These are phyloP conservation scores for Petroica traversi DNA, from an alignment of 2,113 vertebrate genomes.

Conservation along the genomic window DNA sequence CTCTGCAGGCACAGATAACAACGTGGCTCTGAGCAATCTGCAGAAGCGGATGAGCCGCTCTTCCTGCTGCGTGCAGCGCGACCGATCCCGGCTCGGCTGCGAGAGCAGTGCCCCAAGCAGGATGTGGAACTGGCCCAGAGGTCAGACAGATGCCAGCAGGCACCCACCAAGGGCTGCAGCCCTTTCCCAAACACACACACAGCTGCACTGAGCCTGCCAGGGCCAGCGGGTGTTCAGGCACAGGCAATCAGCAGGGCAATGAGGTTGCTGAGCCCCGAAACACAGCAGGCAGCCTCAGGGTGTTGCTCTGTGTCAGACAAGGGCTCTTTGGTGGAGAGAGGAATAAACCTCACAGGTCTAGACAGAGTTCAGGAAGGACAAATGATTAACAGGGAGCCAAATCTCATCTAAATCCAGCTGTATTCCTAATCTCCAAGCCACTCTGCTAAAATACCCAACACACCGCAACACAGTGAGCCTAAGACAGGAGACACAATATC, in stretches of 20 bases:
- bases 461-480: background rate
- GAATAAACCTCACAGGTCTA: background rate
- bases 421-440: background rate
- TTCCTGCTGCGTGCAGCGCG: background rate
- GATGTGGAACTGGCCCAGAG: background rate
- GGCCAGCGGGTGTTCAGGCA: background rate
- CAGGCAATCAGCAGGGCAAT: background rate
- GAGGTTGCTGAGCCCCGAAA: background rate
- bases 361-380: background rate
- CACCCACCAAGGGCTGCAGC: background rate
- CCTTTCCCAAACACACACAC: background rate
- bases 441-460: background rate
- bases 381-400: background rate
- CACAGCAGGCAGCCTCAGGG: rapidly evolving
- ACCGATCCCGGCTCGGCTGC: background rate
- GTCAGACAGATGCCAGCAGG: background rate
- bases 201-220: background rate
- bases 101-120: background rate
- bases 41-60: background rate
- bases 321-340: background rate
- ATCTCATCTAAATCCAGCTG: background rate
- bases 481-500: background rate
- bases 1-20: background rate
- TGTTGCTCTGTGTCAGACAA: background rate
- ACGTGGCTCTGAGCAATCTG: background rate